A percentile compares a stretch with the other conserved stretches of the same genome.
phyloP scores from a whole-genome alignment of 1,140 invertebrate species.

The Aphelinus atriplicis region DNA sequence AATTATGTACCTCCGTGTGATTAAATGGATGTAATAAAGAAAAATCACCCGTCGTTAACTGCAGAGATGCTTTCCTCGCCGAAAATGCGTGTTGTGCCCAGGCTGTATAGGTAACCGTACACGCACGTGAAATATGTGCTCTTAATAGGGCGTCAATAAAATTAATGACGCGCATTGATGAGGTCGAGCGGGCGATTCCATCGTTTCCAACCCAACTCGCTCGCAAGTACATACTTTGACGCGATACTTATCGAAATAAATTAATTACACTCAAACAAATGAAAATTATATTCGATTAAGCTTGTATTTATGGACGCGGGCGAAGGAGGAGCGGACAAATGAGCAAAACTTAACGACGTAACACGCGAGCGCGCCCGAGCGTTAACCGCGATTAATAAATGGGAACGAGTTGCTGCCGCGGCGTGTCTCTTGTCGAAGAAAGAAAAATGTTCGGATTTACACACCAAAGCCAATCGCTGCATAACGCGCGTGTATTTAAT shows the following conservation, averaged over 20 bases:
- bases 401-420: neutral
- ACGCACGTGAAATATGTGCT: too few relatives aligned
- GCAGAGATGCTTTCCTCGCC: too few relatives aligned
- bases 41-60: too few relatives aligned
- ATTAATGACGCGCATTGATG: neutral
- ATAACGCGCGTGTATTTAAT: slow-evolving; percentile 27
- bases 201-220: neutral
- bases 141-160: neutral
- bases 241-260: neutral
- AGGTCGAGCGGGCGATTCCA: neutral
- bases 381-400: slow-evolving; percentile 29
- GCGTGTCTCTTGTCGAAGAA: slow-evolving; percentile 1
- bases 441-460: slow-evolving; percentile 11
- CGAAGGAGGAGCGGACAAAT: neutral
- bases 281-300: slow-evolving; percentile 15
- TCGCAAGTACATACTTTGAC: neutral
- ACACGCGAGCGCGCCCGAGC: neutral
- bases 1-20: too few relatives aligned
- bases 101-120: too few relatives aligned
- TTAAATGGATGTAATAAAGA: too few relatives aligned
- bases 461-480: neutral
- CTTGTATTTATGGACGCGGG: neutral
- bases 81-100: too few relatives aligned
- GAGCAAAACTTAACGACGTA: slow-evolving; percentile 9
- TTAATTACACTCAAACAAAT: neutral